A percentile compares a stretch with the other conserved stretches of the same genome.
Conservation (phyloP, 1,140 invertebrate species). For the Conopomorpha cramerella region DNA sequence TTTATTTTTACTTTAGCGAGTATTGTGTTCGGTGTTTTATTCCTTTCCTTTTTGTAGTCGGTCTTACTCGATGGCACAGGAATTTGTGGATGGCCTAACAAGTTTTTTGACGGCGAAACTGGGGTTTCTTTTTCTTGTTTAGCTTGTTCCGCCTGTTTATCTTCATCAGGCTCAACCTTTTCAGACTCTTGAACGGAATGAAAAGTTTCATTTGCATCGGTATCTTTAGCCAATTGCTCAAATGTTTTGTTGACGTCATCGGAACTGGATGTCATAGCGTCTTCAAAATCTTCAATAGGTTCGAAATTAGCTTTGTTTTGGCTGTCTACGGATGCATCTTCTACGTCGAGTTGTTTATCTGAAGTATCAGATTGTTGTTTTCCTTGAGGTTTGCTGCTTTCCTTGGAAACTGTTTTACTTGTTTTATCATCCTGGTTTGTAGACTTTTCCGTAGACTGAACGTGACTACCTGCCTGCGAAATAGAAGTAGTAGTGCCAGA, state of each 20-base stretch:
- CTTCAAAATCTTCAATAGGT: conserved; percentile 48
- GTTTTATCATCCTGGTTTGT: no score
- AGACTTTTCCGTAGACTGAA: no score
- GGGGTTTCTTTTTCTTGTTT: conserved; percentile 23
- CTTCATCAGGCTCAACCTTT: conserved; percentile 35
- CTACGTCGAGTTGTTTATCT: background rate
- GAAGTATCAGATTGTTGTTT: conserved; percentile 1
- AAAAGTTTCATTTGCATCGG: background rate
- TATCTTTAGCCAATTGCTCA: conserved; percentile 14
- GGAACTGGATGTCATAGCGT: conserved; percentile 37
- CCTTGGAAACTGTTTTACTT: background rate
- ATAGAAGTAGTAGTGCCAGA: conserved; percentile 4
- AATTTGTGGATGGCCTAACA: conserved; percentile 53
- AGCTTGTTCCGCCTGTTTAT: conserved; percentile 13
- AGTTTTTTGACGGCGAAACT: conserved; percentile 58
- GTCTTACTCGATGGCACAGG: conserved; percentile 58
- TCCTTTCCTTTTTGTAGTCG: conserved; percentile 59
- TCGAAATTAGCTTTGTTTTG: conserved; percentile 16
- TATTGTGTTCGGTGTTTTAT: conserved; percentile 38
- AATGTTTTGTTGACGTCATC: conserved; percentile 47
- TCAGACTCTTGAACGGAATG: conserved; percentile 18
- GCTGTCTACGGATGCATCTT: background rate
- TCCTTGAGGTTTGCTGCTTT: background rate
- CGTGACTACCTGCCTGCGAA: background rate
- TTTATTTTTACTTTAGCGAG: conserved; percentile 50